phyloP scores from a whole-genome alignment of 1,140 invertebrate genomes.

The Drosophila repleta region DNA sequence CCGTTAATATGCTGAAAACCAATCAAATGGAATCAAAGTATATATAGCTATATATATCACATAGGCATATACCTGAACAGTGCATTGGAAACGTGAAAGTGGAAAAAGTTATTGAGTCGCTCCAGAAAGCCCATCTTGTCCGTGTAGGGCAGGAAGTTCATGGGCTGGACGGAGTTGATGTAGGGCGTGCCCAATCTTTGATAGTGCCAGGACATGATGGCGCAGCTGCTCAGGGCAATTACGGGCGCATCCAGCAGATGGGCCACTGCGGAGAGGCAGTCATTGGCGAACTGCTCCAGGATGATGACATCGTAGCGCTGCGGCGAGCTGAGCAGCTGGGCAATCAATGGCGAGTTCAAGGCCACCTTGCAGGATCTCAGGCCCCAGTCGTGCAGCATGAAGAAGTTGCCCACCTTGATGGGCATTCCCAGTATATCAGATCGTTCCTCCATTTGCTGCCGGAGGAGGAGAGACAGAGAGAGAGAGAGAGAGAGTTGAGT shows the following conservation, averaged over 20 bases:
- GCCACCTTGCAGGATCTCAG: constrained; percentile 85
- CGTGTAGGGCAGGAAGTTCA: constrained; percentile 83
- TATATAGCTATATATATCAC: background rate
- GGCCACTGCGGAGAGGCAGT: constrained; percentile 86
- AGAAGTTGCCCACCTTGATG: constrained; percentile 62
- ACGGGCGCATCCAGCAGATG: constrained; percentile 86
- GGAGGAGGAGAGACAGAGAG: too few species aligned
- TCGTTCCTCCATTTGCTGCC: constrained; percentile 46
- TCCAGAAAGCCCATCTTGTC: constrained; percentile 86
- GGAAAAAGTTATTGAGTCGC: constrained; percentile 85
- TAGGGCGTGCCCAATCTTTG: constrained; percentile 85
- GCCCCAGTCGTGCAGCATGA: constrained; percentile 64
- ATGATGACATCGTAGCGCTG: constrained; percentile 87
- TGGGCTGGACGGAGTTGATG: constrained; percentile 86
- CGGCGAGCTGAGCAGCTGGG: constrained; percentile 76
- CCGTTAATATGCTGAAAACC: constrained; percentile 75
- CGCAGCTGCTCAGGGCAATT: constrained; percentile 86
- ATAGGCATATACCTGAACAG: constrained; percentile 81
- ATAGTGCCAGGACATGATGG: constrained; percentile 86
- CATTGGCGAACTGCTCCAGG: constrained; percentile 87
- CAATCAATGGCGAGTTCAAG: constrained; percentile 83
- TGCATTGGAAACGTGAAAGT: constrained; percentile 78
- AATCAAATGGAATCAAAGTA: constrained; percentile 23
- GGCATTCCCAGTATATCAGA: constrained; percentile 41
- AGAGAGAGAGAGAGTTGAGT: background rate